A percentile compares a stretch with the other conserved stretches of the same genome.
phyloP scores from a whole-genome alignment of 1,140 invertebrate species.

The Nylanderia fulva region DNA sequence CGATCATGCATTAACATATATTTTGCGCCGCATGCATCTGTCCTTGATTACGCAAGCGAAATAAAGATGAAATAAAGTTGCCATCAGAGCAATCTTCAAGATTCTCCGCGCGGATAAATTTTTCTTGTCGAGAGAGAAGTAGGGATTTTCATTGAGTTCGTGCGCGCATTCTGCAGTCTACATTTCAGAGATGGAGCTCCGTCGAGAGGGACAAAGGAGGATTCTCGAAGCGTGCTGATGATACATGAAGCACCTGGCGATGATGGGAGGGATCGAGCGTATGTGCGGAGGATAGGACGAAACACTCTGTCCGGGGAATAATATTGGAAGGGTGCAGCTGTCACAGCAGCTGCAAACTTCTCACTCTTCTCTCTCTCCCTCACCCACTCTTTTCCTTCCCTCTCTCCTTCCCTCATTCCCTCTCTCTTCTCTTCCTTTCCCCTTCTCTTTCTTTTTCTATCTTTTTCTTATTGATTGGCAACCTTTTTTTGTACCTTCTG shows the following conservation, averaged over 20 bases:
- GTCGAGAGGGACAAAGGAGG: slow-evolving; percentile 75
- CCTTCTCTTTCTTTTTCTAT: slow-evolving; percentile 37
- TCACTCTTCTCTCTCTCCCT: slow-evolving; percentile 61
- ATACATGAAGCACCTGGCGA: slow-evolving; percentile 77
- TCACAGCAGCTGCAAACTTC: slow-evolving; percentile 82
- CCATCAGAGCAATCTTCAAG: slow-evolving; percentile 7
- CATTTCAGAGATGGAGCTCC: neutral
- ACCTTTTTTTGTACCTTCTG: slow-evolving; percentile 56
- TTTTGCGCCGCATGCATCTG: slow-evolving; percentile 18
- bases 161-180: neutral
- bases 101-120: slow-evolving; percentile 1
- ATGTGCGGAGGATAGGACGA: slow-evolving; percentile 74
- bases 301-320: slow-evolving; percentile 71
- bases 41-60: neutral
- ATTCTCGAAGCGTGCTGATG: slow-evolving; percentile 68
- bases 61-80: slow-evolving; percentile 13
- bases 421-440: slow-evolving; percentile 59
- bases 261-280: slow-evolving; percentile 65
- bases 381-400: slow-evolving; percentile 18
- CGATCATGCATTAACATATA: neutral
- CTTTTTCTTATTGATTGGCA: slow-evolving; percentile 57
- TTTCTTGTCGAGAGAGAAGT: slow-evolving; percentile 11
- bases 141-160: slow-evolving; percentile 19
- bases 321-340: slow-evolving; percentile 82
- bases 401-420: slow-evolving; percentile 64